These are phyloP conservation scores for Craterocephalus amniculus DNA, from an alignment of 2,797 vertebrate species.

Conservation along the genomic window DNA sequence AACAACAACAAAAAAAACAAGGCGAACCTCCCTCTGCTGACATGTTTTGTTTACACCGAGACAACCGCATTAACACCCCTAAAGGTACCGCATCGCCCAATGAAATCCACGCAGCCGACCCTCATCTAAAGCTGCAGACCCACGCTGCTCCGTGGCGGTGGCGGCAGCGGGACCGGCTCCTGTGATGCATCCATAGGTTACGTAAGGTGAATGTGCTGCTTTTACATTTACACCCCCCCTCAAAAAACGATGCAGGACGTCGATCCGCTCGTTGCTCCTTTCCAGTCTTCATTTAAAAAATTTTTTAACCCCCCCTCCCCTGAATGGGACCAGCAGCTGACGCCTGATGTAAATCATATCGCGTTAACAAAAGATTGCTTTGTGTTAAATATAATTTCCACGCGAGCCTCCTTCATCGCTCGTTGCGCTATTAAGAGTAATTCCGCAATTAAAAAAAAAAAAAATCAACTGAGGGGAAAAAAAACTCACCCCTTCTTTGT, in stretches of 20 bases:
- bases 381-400: slow-evolving; percentile 67
- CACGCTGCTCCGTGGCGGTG: slow-evolving; percentile 25
- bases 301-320: slow-evolving; percentile 22
- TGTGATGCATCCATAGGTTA: slow-evolving; percentile 55
- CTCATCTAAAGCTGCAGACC: slow-evolving; percentile 61
- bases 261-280: slow-evolving; percentile 34
- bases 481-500: slow-evolving; percentile 88
- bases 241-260: slow-evolving; percentile 34
- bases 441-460: slow-evolving; percentile 64
- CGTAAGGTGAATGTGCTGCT: slow-evolving; percentile 69
- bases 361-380: slow-evolving; percentile 83
- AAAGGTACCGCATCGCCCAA: slow-evolving; percentile 72
- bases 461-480: slow-evolving; percentile 43
- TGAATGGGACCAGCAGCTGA: slow-evolving; percentile 64
- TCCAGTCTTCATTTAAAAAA: not conserved
- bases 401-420: slow-evolving; percentile 56
- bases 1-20: slow-evolving; percentile 6
- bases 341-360: slow-evolving; percentile 73
- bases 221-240: slow-evolving; percentile 52
- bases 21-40: slow-evolving; percentile 58
- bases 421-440: slow-evolving; percentile 63
- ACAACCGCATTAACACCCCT: slow-evolving; percentile 71
- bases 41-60: slow-evolving; percentile 78
- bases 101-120: slow-evolving; percentile 61
- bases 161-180: slow-evolving; percentile 20